Base-by-base conservation (phyloP, 1,140 invertebrate genomes). In the Drosophila ambigua region DNA sequence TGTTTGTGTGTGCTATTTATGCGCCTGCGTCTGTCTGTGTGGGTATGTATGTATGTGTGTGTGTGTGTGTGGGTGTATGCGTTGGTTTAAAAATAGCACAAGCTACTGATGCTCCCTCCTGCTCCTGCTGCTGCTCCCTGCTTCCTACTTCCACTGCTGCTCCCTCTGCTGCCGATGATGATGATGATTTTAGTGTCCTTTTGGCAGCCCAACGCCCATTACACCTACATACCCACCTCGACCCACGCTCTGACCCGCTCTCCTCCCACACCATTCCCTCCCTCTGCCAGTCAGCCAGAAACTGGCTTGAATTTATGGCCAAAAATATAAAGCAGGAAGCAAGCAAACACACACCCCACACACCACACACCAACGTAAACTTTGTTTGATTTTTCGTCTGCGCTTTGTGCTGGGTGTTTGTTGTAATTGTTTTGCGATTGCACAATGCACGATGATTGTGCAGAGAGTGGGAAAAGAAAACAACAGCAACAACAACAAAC, bases 11-110 rank as follows among this genome's bases (percentile, higher is more conserved):
- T 68, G 78, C 83, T 82, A 85, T 85, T 85, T 82, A 85, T 85
- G 82, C 82, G 82, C 83, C 79, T 87, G 82, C 83, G 82, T 87
- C 74, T 82, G 67, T 67, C 39, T 68, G 43, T 72, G 67, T 64
- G 24, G 51, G 48, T 35, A 16, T 7, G 15, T 66, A 49, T 45
- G 0, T 44, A 11, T 35, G 28, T 7, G 15, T 66, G 53, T 45
- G 0, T 44, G n/a, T 41, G 20, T 46, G 54, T 76, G 65, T 68
- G n/a, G 28, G 20, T 46, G 54, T 76, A 62, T 68, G 72, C 74
- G 68, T 77, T 88, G 83, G 71, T 87, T 87, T 87, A 87, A 87
- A 87, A 87, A 87, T 87, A 87, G 82, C 68, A 87, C 82, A 87
- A 87, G 83, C 82, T 82, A 81, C 71, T 74, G 61, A 60, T 58